Evolutionary conservation across 2,888 invertebrate genomes (phyloP).

Genomic region (Rambutsinella grinnellia): DNA sequence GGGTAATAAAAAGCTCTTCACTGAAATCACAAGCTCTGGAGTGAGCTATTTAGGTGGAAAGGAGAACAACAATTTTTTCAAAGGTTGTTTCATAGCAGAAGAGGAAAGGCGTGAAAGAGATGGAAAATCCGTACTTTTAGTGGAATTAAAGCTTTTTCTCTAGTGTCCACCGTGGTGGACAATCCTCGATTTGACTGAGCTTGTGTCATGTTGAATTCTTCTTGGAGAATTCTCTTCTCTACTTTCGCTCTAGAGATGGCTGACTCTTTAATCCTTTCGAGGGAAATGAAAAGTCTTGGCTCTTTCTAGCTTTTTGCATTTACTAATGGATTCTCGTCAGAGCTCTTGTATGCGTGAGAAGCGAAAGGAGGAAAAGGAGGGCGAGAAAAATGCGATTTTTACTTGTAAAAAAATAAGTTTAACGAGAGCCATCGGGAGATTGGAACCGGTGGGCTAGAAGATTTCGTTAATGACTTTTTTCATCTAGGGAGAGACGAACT

Average conservation of each 20-base stretch:
- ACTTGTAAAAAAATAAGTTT: slow-evolving; percentile 1
- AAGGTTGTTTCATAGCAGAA: slow-evolving; percentile 12
- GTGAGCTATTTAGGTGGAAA: not conserved
- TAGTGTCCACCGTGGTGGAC: slow-evolving; percentile 44
- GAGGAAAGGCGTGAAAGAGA: slow-evolving; percentile 42
- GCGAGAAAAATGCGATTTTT: slow-evolving; percentile 6
- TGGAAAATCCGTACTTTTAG: slow-evolving; percentile 51
- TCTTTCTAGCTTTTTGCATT: slow-evolving; percentile 50
- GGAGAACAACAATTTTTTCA: not conserved
- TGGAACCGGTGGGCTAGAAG: slow-evolving; percentile 40
- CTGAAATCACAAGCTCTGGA: not conserved
- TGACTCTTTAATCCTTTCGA: slow-evolving; percentile 51
- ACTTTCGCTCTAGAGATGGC: slow-evolving; percentile 3
- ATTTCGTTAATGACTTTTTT: slow-evolving; percentile 49
- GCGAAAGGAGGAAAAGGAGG: not conserved
- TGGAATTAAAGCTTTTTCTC: slow-evolving; percentile 39
- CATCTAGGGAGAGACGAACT: slow-evolving; percentile 8
- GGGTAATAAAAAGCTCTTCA: slow-evolving; percentile 33
- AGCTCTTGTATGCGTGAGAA: not conserved
- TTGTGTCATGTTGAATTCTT: slow-evolving; percentile 60
- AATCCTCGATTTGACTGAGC: slow-evolving; percentile 53
- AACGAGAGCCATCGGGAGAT: slow-evolving; percentile 42
- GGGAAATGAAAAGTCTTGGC: slow-evolving; percentile 31
- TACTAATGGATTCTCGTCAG: slow-evolving; percentile 45
- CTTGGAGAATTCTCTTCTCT: slow-evolving; percentile 19